Percentiles rank a stretch among this genome's conserved stretches.
These are phyloP conservation scores for Guaruba guarouba DNA, from an alignment of 2,113 vertebrate genomes.

Conservation along the genomic window DNA sequence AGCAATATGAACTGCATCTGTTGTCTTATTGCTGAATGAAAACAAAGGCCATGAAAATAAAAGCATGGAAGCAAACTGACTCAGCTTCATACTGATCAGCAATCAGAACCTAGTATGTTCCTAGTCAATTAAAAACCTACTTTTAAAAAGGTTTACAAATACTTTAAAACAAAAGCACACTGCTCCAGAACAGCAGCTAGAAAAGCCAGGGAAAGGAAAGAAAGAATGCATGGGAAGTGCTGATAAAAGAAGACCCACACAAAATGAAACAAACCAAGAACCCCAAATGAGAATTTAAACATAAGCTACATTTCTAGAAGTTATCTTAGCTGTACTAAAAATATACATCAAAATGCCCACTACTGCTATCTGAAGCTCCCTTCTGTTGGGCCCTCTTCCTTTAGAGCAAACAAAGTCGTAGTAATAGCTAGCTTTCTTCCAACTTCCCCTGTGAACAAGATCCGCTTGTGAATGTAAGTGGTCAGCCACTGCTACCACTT, in stretches of 20 bases:
- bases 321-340: constrained; percentile 20
- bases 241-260: not conserved
- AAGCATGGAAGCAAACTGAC: not conserved
- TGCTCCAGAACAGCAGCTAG: not conserved
- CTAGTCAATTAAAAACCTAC: not conserved
- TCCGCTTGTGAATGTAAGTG: not conserved
- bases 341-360: constrained; percentile 34
- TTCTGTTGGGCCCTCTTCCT: constrained; percentile 60
- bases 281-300: constrained; percentile 19
- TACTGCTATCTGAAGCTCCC: constrained; percentile 55
- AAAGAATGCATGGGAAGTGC: not conserved
- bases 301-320: not conserved
- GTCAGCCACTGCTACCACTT: constrained; percentile 5
- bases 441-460: constrained; percentile 32
- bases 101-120: not conserved
- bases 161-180: not conserved
- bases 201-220: not conserved
- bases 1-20: not conserved
- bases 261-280: constrained; percentile 21
- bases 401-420: constrained; percentile 27
- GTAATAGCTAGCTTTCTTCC: constrained; percentile 34
- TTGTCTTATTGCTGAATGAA: not conserved
- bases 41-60: not conserved
- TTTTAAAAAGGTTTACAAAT: not conserved
- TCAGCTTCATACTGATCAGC: not conserved